These are phyloP conservation scores for Spilogale gracilis DNA, from an alignment of 2,113 vertebrate species.

Conservation along the genomic window DNA sequence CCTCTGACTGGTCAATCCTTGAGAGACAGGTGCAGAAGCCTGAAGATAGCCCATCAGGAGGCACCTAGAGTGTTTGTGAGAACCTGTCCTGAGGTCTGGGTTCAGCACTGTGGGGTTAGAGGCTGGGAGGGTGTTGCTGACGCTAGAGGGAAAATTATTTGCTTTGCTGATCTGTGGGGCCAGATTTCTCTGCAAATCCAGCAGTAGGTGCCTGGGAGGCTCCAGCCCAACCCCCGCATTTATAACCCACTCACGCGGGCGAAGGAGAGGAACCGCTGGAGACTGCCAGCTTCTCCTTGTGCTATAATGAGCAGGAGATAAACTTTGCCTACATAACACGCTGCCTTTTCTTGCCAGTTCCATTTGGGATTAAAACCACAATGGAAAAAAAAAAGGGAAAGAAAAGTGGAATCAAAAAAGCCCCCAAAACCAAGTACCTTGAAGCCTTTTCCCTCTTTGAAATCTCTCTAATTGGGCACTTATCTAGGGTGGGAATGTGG, in stretches of 20 bases:
- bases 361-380: constrained; percentile 63
- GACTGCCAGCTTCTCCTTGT: background rate
- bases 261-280: background rate
- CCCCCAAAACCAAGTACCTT: constrained; percentile 40
- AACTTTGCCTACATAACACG: constrained; percentile 40
- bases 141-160: background rate
- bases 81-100: background rate
- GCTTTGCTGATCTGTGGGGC: background rate
- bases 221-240: background rate
- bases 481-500: constrained; percentile 60
- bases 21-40: background rate
- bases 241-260: background rate
- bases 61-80: background rate
- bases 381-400: background rate
- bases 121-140: background rate
- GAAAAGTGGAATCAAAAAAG: constrained; percentile 10
- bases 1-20: background rate
- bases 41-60: background rate
- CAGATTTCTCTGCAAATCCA: background rate
- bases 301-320: background rate
- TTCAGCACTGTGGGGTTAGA: background rate
- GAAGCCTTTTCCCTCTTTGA: constrained; percentile 66
- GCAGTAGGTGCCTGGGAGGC: background rate
- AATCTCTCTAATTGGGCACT: constrained; percentile 81
- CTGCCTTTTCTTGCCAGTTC: constrained; percentile 16